These are phyloP conservation scores for Linnaemya vulpina DNA, from an alignment of 2,888 invertebrate species.

Conservation along the genomic window DNA sequence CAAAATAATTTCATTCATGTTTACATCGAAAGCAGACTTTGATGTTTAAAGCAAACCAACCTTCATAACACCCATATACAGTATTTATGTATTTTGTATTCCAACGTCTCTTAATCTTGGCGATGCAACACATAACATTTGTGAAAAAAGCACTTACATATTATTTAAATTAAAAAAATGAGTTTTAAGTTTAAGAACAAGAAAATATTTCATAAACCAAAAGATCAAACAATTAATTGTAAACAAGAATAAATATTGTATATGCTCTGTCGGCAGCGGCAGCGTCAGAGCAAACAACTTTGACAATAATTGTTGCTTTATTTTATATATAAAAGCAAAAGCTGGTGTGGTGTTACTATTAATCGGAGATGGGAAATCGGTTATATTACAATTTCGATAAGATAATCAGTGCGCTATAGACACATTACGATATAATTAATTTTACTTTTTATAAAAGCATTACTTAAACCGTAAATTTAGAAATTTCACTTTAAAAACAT, in stretches of 20 bases:
- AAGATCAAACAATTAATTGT: neutral
- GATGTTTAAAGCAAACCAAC: too few relatives aligned
- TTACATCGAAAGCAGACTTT: too few relatives aligned
- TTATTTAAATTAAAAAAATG: neutral
- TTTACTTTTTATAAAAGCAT: too few relatives aligned
- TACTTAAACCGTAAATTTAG: too few relatives aligned
- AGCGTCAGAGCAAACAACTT: neutral
- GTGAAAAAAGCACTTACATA: neutral
- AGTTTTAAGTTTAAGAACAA: neutral
- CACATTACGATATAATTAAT: too few relatives aligned
- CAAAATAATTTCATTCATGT: too few relatives aligned
- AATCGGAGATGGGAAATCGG: neutral
- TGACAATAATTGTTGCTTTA: neutral
- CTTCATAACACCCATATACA: too few relatives aligned
- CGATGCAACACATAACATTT: neutral
- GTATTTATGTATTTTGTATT: too few relatives aligned
- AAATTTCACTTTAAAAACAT: too few relatives aligned
- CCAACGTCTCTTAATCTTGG: too few relatives aligned
- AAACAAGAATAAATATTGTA: neutral
- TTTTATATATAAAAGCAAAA: neutral
- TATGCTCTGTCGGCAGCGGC: neutral
- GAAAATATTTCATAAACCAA: neutral
- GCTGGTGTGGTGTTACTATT: neutral
- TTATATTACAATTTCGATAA: neutral
- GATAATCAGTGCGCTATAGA: too few relatives aligned